These are phyloP conservation scores for Clarias batrachus DNA, from an alignment of 2,113 vertebrate species.

Conservation along the genomic window DNA sequence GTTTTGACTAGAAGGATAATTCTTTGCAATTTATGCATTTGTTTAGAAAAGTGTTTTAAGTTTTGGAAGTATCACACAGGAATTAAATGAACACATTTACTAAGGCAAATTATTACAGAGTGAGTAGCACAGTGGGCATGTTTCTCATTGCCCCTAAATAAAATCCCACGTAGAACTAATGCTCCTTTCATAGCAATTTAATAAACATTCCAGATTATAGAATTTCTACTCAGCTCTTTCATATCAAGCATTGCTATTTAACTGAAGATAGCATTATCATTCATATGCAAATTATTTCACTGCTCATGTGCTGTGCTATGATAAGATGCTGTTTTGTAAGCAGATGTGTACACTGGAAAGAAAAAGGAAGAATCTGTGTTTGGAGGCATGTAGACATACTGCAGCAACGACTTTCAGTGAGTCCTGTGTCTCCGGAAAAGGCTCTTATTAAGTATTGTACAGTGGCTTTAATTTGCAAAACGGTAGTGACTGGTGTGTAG, in stretches of 20 bases:
- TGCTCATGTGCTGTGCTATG: not conserved
- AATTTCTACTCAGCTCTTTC: not conserved
- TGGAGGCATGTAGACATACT: too few relatives aligned
- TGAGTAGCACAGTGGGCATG: not conserved
- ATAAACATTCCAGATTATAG: not conserved
- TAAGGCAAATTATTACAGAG: not conserved
- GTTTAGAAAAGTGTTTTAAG: not conserved
- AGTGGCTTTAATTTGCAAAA: not conserved
- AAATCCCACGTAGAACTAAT: not conserved
- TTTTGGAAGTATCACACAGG: not conserved
- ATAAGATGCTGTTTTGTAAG: constrained; percentile 5
- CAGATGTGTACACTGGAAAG: not conserved
- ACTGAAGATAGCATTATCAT: not conserved
- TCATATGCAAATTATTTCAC: not conserved
- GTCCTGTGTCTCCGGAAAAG: not conserved
- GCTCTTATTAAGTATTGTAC: not conserved
- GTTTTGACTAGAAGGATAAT: not conserved
- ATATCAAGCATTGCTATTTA: not conserved
- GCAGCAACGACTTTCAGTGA: not conserved
- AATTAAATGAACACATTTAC: not conserved
- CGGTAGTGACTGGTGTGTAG: not conserved
- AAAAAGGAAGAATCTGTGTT: constrained; percentile 7
- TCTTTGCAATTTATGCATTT: not conserved
- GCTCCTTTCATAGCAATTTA: not conserved
- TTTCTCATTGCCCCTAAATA: not conserved